Percentiles rank a stretch among this genome's conserved stretches.
Evolutionary conservation across 92 coral and sea anemone species (phyloP).

Genomic region (Actinernus sp.): DNA sequence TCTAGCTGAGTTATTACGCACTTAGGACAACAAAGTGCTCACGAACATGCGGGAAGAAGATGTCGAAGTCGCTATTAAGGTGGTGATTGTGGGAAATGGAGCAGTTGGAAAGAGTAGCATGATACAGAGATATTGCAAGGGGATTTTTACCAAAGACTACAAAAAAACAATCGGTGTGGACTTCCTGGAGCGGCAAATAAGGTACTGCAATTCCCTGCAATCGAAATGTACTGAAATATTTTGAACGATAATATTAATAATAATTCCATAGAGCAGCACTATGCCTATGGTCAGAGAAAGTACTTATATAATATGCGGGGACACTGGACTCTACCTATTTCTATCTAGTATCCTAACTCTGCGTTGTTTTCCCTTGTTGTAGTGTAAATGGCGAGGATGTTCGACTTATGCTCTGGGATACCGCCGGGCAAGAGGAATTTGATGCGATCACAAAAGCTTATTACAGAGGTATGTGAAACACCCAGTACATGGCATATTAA

Average conservation of each 20-base stretch:
- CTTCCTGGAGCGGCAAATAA: constrained; percentile 95
- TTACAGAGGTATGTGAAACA: constrained; percentile 81
- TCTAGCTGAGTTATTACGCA: neutral
- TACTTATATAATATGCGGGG: neutral
- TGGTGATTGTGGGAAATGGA: constrained; percentile 98
- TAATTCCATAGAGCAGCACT: neutral
- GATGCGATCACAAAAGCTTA: constrained; percentile 99
- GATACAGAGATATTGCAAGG: constrained; percentile 99
- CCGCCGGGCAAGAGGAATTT: constrained; percentile 99
- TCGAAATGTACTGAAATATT: too few relatives aligned
- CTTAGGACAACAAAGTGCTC: neutral
- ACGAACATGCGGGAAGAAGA: constrained; percentile 94
- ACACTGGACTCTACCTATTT: too few relatives aligned
- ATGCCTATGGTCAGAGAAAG: neutral
- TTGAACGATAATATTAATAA: too few relatives aligned
- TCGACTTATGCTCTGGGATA: constrained; percentile 97
- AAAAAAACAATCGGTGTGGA: constrained; percentile 99
- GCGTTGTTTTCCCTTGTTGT: constrained; percentile 1
- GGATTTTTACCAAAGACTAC: constrained; percentile 98
- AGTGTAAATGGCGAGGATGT: constrained; percentile 92
- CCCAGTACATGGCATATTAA: too few relatives aligned
- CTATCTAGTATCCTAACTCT: too few relatives aligned
- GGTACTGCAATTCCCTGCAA: too few relatives aligned
- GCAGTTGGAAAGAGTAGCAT: constrained; percentile 99
- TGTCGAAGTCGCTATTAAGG: constrained; percentile 99